Conservation (phyloP, 2,797 vertebrate species). For the Otolemur crassicaudatus region DNA sequence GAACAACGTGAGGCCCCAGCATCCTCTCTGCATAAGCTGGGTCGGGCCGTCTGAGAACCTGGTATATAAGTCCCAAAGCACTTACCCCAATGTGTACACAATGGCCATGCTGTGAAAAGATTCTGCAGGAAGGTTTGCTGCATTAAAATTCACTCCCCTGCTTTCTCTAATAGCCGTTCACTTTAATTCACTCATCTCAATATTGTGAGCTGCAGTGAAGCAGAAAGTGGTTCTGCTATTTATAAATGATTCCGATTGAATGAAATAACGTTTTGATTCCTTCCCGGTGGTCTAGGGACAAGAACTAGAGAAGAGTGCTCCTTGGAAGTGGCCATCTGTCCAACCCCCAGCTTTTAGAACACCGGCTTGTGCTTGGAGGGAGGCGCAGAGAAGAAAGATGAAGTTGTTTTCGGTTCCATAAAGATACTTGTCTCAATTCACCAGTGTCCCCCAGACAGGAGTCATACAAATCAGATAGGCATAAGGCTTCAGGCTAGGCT, state of each 20-base stretch:
- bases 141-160: not conserved
- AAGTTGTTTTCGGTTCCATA: conserved; percentile 58
- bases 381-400: not conserved
- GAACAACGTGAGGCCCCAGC: not conserved
- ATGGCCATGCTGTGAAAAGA: not conserved
- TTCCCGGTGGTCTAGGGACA: conserved; percentile 36
- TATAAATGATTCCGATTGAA: conserved; percentile 51
- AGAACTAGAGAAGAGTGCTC: conserved; percentile 18
- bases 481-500: conserved; percentile 54
- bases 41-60: not conserved
- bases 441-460: conserved; percentile 40
- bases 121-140: not conserved
- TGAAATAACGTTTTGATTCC: conserved; percentile 54
- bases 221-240: conserved; percentile 60
- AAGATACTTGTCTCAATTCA: conserved; percentile 66
- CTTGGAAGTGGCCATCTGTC: not conserved
- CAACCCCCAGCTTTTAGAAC: not conserved
- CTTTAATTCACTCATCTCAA: conserved; percentile 42
- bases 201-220: not conserved
- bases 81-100: not conserved
- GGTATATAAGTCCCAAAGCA: not conserved
- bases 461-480: conserved; percentile 53
- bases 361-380: not conserved
- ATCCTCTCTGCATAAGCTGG: not conserved
- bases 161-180: not conserved